phyloP scores from a whole-genome alignment of 2,888 invertebrate species.

The Cryptosula pallasiana region DNA sequence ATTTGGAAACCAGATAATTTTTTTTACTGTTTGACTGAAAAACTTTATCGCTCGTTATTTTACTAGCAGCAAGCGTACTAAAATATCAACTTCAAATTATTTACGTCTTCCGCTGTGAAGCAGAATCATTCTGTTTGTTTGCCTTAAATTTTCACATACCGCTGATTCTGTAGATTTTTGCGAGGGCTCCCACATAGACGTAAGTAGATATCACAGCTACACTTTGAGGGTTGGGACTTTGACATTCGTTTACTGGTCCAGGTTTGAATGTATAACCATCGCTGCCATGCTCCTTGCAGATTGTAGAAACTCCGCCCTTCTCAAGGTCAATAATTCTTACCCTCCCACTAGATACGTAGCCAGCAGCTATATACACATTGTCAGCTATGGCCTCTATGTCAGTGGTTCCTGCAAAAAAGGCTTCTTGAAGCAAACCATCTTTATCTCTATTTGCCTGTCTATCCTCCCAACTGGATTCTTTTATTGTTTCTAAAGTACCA shows the following conservation, averaged over 20 bases:
- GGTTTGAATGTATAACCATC: background rate
- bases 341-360: background rate
- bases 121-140: too few relatives aligned
- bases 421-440: background rate
- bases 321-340: background rate
- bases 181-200: background rate
- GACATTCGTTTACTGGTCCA: background rate
- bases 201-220: background rate
- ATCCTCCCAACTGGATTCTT: background rate
- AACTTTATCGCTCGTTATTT: too few relatives aligned
- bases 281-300: background rate
- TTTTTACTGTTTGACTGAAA: too few relatives aligned
- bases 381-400: background rate
- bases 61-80: too few relatives aligned
- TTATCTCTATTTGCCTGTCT: background rate
- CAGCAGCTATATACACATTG: background rate
- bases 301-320: background rate
- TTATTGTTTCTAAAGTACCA: background rate
- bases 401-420: background rate
- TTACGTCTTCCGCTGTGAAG: too few relatives aligned
- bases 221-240: background rate
- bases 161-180: background rate
- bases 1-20: too few relatives aligned
- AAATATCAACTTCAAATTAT: too few relatives aligned
- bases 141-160: too few relatives aligned